Conservation (phyloP, 2,888 invertebrate genomes). For the Eristalinus aeneus region DNA sequence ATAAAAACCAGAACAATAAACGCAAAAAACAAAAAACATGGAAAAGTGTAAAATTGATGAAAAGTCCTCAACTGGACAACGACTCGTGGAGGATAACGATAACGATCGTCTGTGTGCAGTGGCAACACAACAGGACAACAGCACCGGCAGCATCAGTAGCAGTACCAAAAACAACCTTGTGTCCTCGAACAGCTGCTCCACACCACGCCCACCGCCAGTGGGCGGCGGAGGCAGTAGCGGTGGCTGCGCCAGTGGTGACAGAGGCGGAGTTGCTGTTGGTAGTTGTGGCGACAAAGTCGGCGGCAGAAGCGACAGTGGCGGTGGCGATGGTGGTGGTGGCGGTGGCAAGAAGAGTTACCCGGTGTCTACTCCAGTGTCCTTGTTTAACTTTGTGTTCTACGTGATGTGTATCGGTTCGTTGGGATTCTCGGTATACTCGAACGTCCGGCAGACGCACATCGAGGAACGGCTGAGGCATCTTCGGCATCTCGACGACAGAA, state of each 20-base stretch:
- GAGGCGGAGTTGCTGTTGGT: slow-evolving; percentile 10
- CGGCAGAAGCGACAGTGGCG: slow-evolving; percentile 8
- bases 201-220: slow-evolving; percentile 52
- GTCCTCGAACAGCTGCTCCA: slow-evolving; percentile 53
- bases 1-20: neutral
- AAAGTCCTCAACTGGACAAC: slow-evolving; percentile 70
- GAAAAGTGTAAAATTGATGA: slow-evolving; percentile 65
- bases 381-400: slow-evolving; percentile 79
- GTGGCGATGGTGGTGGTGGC: neutral
- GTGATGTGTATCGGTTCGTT: slow-evolving; percentile 79
- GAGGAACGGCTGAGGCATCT: slow-evolving; percentile 78
- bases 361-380: slow-evolving; percentile 73
- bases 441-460: slow-evolving; percentile 78
- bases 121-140: slow-evolving; percentile 49
- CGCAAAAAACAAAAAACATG: slow-evolving; percentile 33
- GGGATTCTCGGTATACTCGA: slow-evolving; percentile 79
- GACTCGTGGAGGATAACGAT: slow-evolving; percentile 36
- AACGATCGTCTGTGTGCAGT: slow-evolving; percentile 62
- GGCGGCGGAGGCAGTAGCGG: slow-evolving; percentile 12
- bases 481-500: slow-evolving; percentile 79
- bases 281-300: neutral
- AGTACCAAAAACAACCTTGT: slow-evolving; percentile 66
- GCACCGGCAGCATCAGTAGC: slow-evolving; percentile 33
- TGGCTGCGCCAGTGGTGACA: slow-evolving; percentile 1
- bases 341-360: slow-evolving; percentile 45